Conservation (phyloP, 1,140 invertebrate species). For the Sminthurides bifidus region DNA sequence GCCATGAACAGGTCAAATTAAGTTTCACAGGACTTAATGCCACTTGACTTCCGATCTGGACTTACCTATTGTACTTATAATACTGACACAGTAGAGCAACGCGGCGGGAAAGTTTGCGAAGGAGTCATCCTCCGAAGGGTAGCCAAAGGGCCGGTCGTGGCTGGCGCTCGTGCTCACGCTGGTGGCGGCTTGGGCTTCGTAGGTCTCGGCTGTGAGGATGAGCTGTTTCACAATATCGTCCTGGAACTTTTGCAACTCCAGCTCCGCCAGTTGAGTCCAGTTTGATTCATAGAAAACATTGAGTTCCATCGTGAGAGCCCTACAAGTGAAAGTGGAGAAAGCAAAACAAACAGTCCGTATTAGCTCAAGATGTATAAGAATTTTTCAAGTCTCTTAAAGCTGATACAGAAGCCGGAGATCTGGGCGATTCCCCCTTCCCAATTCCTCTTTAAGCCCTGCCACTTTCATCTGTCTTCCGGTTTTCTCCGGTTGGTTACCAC, state of each 20-base stretch:
- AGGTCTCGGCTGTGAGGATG: slow-evolving; percentile 13
- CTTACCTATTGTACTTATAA: slow-evolving; percentile 50
- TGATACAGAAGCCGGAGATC: background rate
- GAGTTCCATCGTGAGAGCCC: slow-evolving; percentile 46
- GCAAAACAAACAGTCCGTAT: too few relatives aligned
- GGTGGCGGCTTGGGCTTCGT: slow-evolving; percentile 11
- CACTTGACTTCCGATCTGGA: too few relatives aligned
- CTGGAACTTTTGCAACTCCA: slow-evolving; percentile 42
- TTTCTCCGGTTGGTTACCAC: too few relatives aligned
- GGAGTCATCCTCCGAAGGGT: slow-evolving; percentile 47
- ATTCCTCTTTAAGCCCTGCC: background rate
- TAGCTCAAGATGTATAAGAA: too few relatives aligned
- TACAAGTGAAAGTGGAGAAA: slow-evolving; percentile 33
- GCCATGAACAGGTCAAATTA: too few relatives aligned
- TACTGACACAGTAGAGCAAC: slow-evolving; percentile 49
- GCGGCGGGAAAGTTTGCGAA: slow-evolving; percentile 49
- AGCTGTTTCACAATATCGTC: slow-evolving; percentile 37
- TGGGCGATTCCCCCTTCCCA: background rate
- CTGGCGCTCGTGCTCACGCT: slow-evolving; percentile 35
- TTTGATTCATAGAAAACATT: slow-evolving; percentile 48
- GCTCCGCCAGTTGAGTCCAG: slow-evolving; percentile 40
- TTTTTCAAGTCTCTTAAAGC: background rate
- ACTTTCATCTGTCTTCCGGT: too few relatives aligned
- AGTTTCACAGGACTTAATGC: too few relatives aligned
- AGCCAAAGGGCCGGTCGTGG: too few relatives aligned